Evolutionary conservation across 2,113 vertebrate species (phyloP).

Genomic region (Myotis davidii): DNA sequence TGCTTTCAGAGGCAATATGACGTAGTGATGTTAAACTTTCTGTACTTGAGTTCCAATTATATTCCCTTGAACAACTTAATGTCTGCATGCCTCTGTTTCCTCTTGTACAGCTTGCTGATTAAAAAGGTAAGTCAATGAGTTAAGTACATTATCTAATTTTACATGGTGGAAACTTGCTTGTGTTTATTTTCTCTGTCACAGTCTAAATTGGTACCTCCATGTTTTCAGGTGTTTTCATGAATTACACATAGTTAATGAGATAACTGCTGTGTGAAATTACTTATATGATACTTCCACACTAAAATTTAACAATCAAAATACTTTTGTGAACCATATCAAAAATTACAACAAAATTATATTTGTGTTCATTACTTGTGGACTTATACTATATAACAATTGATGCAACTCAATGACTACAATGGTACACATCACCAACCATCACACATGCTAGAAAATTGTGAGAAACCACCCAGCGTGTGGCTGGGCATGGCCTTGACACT

Average conservation of each 20-base stretch:
- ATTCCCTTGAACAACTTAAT: not conserved
- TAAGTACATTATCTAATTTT: constrained; percentile 22
- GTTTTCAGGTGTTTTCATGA: not conserved
- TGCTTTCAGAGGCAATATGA: not conserved
- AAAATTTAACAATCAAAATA: not conserved
- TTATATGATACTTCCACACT: not conserved
- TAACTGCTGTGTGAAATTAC: not conserved
- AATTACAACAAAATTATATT: not conserved
- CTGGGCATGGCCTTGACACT: not conserved
- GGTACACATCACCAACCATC: not conserved
- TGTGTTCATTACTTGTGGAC: not conserved
- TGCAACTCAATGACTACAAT: not conserved
- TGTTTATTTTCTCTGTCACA: not conserved
- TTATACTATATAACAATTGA: not conserved
- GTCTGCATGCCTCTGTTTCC: not conserved
- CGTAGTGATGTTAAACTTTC: not conserved
- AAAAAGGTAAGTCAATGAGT: not conserved
- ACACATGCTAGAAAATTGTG: not conserved
- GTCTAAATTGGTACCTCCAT: not conserved
- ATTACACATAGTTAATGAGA: not conserved
- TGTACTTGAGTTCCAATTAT: not conserved
- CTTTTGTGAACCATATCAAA: not conserved
- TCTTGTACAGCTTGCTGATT: not conserved
- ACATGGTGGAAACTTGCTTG: not conserved
- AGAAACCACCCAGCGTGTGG: not conserved